A percentile compares a stretch with the other conserved stretches of the same genome.
phyloP scores from a whole-genome alignment of 1,140 invertebrate species.

The Magallana gigas region DNA sequence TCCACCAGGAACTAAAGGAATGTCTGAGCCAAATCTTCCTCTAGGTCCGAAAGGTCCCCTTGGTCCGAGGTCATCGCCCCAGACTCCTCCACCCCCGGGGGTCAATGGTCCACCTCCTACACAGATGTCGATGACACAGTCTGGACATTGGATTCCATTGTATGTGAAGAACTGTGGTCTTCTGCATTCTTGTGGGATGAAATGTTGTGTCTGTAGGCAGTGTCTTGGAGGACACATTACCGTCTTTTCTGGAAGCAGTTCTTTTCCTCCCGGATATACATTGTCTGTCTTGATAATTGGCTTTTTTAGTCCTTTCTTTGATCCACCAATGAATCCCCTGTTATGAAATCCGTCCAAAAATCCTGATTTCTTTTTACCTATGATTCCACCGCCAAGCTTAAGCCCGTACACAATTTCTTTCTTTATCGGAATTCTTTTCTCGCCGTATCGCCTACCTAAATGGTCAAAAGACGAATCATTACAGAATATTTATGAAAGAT shows the following conservation, averaged over 20 bases:
- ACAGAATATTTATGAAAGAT: too few species aligned
- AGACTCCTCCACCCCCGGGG: background rate
- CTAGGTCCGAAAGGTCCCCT: background rate
- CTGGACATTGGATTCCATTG: slow-evolving; percentile 30
- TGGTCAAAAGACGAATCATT: too few species aligned
- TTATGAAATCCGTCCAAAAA: background rate
- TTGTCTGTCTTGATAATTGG: background rate
- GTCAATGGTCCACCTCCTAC: background rate
- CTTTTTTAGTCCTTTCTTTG: background rate
- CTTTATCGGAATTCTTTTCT: background rate
- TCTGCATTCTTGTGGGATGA: slow-evolving; percentile 26
- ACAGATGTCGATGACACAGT: slow-evolving; percentile 36
- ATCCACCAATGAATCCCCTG: background rate
- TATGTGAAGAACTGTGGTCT: slow-evolving; percentile 9
- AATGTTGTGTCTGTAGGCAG: background rate
- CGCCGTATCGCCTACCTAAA: slow-evolving; percentile 12
- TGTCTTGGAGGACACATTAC: slow-evolving; percentile 10
- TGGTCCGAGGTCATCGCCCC: background rate
- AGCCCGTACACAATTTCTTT: background rate
- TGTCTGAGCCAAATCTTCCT: background rate
- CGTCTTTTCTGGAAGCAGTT: background rate
- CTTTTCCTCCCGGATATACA: background rate
- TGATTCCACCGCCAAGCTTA: background rate
- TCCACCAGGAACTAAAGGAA: background rate
- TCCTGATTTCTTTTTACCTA: background rate